phyloP scores from a whole-genome alignment of 1,140 invertebrate species.

The Musca vetustissima region DNA sequence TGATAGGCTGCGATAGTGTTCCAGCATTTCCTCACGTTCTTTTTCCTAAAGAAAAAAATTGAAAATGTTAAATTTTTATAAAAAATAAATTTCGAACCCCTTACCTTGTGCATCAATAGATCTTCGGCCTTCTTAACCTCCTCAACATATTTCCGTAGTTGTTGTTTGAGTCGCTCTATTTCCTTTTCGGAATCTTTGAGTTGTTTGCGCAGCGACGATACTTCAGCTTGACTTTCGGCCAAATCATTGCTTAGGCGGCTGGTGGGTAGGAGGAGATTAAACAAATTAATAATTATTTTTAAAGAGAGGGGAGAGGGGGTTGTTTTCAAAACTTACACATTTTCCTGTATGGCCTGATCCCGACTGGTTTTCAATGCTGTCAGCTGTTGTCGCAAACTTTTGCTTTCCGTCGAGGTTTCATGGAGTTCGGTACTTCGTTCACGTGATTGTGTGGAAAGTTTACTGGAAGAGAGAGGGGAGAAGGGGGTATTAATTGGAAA shows the following conservation, averaged over 20 bases:
- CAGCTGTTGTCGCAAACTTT: constrained; percentile 50
- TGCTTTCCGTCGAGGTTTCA: constrained; percentile 48
- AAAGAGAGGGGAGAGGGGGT: no score
- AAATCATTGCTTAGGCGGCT: constrained; percentile 44
- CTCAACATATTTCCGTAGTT: constrained; percentile 67
- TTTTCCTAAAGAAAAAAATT: constrained; percentile 59
- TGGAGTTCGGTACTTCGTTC: constrained; percentile 45
- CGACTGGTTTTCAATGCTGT: constrained; percentile 45
- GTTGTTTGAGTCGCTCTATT: constrained; percentile 64
- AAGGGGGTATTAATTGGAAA: no score
- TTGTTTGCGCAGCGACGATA: constrained; percentile 32
- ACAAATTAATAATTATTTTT: constrained; percentile 18
- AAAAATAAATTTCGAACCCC: neutral
- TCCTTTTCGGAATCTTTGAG: constrained; percentile 55
- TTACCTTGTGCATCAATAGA: constrained; percentile 61
- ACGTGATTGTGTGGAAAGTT: constrained; percentile 43
- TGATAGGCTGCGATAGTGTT: constrained; percentile 65
- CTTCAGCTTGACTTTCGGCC: constrained; percentile 54
- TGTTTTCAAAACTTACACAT: constrained; percentile 38
- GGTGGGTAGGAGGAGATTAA: constrained; percentile 5
- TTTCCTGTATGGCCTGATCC: constrained; percentile 52
- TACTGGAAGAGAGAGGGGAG: constrained; percentile 31
- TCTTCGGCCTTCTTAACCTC: constrained; percentile 68
- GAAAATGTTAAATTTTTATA: constrained; percentile 1
- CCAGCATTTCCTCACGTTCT: constrained; percentile 66